phyloP scores from a whole-genome alignment of 2,797 vertebrate species.

The Taenioides sp. region DNA sequence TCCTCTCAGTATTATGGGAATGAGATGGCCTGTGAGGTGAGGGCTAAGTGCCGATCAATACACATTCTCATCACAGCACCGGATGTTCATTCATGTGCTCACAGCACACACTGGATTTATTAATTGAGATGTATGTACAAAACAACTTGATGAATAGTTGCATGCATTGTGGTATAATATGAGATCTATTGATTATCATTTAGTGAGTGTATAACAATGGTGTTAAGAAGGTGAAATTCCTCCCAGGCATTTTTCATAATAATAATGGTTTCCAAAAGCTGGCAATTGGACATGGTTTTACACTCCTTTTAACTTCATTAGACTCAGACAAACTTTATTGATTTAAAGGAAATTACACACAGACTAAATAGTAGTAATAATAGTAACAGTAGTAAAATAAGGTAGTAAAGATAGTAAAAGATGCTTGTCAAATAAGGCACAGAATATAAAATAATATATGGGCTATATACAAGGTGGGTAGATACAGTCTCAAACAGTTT shows the following conservation, averaged over 20 bases:
- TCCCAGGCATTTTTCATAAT: neutral
- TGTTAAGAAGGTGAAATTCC: neutral
- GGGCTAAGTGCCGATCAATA: conserved; percentile 68
- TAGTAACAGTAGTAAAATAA: no score
- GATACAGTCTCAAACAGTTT: neutral
- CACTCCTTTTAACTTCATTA: no score
- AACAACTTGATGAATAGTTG: conserved; percentile 15
- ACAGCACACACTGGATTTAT: conserved; percentile 26
- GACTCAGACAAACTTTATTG: no score
- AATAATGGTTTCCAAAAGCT: no score
- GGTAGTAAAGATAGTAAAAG: no score
- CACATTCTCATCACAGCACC: conserved; percentile 51
- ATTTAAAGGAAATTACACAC: no score
- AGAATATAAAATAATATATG: no score
- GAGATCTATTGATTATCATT: conserved; percentile 22
- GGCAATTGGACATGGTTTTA: no score
- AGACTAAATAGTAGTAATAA: no score
- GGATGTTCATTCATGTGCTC: conserved; percentile 43
- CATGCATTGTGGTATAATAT: conserved; percentile 34
- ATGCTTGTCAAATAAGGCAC: no score
- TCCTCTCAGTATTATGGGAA: conserved; percentile 62
- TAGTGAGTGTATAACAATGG: neutral
- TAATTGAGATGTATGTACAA: conserved; percentile 45
- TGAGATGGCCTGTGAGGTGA: conserved; percentile 51
- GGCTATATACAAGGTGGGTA: no score